Conservation (phyloP, 2,888 invertebrate species). For the Chloroclystis v-ata region DNA sequence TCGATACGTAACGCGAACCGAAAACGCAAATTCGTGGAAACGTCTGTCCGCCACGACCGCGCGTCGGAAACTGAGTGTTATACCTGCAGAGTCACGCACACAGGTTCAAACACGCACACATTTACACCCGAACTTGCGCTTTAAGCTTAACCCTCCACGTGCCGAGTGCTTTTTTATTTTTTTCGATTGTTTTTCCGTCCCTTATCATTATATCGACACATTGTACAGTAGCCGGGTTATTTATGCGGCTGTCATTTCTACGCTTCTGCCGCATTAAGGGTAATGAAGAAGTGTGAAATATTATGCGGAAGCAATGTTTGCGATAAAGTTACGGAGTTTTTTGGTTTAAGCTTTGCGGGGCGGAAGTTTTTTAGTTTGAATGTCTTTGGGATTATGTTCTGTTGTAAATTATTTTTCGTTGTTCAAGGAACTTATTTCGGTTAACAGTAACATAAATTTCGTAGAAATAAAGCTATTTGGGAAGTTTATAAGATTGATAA, state of each 20-base stretch:
- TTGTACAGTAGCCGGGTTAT: slow-evolving; percentile 40
- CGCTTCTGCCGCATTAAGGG: slow-evolving; percentile 23
- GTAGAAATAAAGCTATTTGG: too few relatives aligned
- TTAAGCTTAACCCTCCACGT: slow-evolving; percentile 58
- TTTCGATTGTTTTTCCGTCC: slow-evolving; percentile 36
- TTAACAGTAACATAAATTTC: too few relatives aligned
- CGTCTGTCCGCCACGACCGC: slow-evolving; percentile 43
- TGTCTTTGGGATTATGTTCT: neutral
- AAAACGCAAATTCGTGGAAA: slow-evolving; percentile 16
- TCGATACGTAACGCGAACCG: slow-evolving; percentile 17
- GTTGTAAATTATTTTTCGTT: neutral
- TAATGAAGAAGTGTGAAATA: slow-evolving; percentile 25
- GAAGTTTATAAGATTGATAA: too few relatives aligned
- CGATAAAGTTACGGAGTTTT: slow-evolving; percentile 1
- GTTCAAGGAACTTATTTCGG: neutral
- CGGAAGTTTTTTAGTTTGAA: neutral
- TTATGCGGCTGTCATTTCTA: slow-evolving; percentile 37
- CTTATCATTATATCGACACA: slow-evolving; percentile 43
- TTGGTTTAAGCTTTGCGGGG: neutral
- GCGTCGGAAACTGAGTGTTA: slow-evolving; percentile 64
- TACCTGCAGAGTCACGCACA: slow-evolving; percentile 75
- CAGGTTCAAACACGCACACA: slow-evolving; percentile 58
- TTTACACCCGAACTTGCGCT: slow-evolving; percentile 56
- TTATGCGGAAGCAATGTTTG: slow-evolving; percentile 11
- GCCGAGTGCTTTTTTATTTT: slow-evolving; percentile 33